phyloP scores from a whole-genome alignment of 2,797 vertebrate species.

The Nothura maculosa region DNA sequence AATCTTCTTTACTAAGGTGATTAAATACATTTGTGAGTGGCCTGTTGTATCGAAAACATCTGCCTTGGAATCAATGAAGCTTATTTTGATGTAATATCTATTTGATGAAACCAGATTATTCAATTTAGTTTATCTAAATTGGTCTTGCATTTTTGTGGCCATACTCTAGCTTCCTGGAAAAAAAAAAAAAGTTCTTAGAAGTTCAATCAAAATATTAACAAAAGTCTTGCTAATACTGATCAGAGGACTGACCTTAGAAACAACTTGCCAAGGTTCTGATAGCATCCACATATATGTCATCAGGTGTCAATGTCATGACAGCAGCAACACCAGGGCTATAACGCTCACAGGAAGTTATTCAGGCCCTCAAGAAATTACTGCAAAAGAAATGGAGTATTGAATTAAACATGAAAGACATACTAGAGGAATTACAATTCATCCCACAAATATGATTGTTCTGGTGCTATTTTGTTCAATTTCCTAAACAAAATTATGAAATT shows the following conservation, averaged over 20 bases:
- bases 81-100: background rate
- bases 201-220: background rate
- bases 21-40: background rate
- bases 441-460: background rate
- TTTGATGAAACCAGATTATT: background rate
- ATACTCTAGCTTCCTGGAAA: background rate
- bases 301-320: background rate
- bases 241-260: background rate
- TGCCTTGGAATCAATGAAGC: background rate
- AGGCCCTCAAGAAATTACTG: background rate
- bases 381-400: background rate
- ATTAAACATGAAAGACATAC: background rate
- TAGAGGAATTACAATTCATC: background rate
- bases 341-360: background rate
- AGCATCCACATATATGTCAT: background rate
- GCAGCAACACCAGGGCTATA: background rate
- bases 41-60: constrained; percentile 25
- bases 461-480: background rate
- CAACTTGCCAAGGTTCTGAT: background rate
- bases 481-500: background rate
- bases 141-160: background rate
- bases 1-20: constrained; percentile 11
- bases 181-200: background rate
- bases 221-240: background rate
- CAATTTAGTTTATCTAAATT: background rate